Base-by-base conservation (phyloP, 2,888 invertebrate genomes). In the Apantesis nais region DNA sequence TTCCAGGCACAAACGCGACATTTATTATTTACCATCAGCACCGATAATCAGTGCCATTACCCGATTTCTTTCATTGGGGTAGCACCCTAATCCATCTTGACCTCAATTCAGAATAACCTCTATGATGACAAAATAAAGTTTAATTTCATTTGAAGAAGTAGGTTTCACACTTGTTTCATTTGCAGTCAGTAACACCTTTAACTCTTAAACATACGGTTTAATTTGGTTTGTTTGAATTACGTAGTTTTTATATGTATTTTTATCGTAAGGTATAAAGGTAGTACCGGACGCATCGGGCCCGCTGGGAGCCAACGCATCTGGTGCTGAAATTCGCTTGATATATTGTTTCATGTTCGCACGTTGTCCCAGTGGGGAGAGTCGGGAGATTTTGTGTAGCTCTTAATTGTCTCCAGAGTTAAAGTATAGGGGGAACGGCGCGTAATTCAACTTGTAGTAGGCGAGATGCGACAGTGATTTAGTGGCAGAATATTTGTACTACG, bases 1-100 rank as follows among this genome's bases (percentile, higher is more conserved):
- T 82, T 79, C 74, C 81, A 76, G 82, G 73, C 83, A 86, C 83
- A 85, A 83, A 82, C 78, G 79, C 77, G 78, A 83, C 89, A 89
- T 92, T 89, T 89, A 91, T 92, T 91, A 92, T 90, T 91, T 86
- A 90, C 86, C 87, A 88, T 89, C 89, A 85, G 83, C 74, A 80
- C 81, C 88, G 89, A 90, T 92, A 88, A 92, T 91, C 89, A 86
- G 81, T 76, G 85, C 81, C 84, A 87, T 86, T 88, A 88, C 86
- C 86, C 86, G 83, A 87, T 88, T 89, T 88, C 87, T 85, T 85
- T 86, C 78, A 77, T 79, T 82, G 77, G 88, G 86, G 84, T 78
- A 71, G 75, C 76, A 72, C 84, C 86, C 85, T 76, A 78, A 78
- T 79, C 76, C 76, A 81, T 74, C 73, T 65, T 63, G 58, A 67